These are phyloP conservation scores for Mus caroli DNA, from an alignment of 2,797 vertebrate genomes.

Conservation along the genomic window DNA sequence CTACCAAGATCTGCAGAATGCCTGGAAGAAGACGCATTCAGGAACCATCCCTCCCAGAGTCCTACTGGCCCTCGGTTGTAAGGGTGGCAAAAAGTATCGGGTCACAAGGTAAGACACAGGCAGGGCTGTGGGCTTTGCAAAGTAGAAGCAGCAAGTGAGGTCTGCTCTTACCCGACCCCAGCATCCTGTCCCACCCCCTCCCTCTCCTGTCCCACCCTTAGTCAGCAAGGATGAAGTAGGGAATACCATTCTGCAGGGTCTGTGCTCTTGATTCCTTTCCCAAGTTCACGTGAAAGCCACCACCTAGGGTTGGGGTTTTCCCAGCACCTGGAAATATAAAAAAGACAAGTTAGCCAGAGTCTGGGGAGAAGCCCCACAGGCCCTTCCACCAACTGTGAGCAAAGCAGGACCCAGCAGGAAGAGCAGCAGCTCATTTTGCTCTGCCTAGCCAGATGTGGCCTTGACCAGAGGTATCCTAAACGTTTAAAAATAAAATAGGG, in stretches of 20 bases:
- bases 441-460: neutral
- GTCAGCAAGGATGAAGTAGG: rapidly evolving
- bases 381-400: neutral
- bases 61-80: too few species aligned
- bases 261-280: constrained; percentile 97
- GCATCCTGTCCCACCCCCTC: neutral
- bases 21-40: neutral
- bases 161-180: rapidly evolving
- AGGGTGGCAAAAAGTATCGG: neutral
- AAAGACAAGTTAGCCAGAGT: neutral
- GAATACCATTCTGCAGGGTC: constrained; percentile 95
- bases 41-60: neutral
- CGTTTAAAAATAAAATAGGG: neutral
- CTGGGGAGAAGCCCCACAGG: neutral
- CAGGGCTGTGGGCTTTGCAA: neutral
- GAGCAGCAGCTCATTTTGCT: neutral
- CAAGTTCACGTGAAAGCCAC: constrained; percentile 95
- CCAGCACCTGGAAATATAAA: constrained; percentile 90
- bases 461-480: neutral
- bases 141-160: neutral
- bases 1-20: too few species aligned
- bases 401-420: neutral
- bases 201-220: rapidly evolving
- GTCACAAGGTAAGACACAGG: neutral
- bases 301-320: constrained; percentile 94